Percentiles rank a stretch among this genome's conserved stretches.
Evolutionary conservation across 64 coral and sea anemone genomes (phyloP).

Genomic region (Stylophora pistillata): DNA sequence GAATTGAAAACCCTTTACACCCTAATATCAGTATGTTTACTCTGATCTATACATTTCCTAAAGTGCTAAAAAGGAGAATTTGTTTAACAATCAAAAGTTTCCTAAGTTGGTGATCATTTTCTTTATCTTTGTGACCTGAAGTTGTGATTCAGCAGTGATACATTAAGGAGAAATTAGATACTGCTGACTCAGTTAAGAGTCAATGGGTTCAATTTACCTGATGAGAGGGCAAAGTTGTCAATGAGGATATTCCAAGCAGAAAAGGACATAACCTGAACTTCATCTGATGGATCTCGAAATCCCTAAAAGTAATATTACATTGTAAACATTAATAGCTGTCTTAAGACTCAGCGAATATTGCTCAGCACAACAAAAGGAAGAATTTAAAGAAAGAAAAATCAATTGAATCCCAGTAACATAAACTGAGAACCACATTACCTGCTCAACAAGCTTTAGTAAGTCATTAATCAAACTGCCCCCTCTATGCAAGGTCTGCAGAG

Average conservation of each 20-base stretch:
- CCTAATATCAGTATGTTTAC: too few relatives aligned
- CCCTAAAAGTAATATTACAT: constrained; percentile 55
- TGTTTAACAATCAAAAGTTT: too few relatives aligned
- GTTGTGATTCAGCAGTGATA: too few relatives aligned
- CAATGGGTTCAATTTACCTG: constrained; percentile 45
- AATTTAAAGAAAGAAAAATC: neutral
- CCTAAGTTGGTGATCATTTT: too few relatives aligned
- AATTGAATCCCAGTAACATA: neutral
- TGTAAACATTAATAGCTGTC: neutral
- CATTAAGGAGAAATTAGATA: too few relatives aligned
- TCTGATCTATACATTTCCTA: too few relatives aligned
- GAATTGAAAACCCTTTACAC: too few relatives aligned
- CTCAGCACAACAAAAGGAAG: neutral
- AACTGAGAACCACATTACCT: constrained; percentile 59
- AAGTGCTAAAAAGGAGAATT: too few relatives aligned
- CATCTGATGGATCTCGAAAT: constrained; percentile 63
- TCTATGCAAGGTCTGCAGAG: constrained; percentile 77
- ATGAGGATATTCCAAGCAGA: constrained; percentile 92
- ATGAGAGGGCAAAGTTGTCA: constrained; percentile 87
- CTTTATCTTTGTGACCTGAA: too few relatives aligned
- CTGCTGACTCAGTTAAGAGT: too few relatives aligned
- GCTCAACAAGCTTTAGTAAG: constrained; percentile 94
- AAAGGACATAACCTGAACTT: constrained; percentile 84
- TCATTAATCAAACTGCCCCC: constrained; percentile 84
- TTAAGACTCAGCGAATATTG: neutral